Evolutionary conservation across 2,888 invertebrate genomes (phyloP).

Genomic region (Alentia gelatinosa): DNA sequence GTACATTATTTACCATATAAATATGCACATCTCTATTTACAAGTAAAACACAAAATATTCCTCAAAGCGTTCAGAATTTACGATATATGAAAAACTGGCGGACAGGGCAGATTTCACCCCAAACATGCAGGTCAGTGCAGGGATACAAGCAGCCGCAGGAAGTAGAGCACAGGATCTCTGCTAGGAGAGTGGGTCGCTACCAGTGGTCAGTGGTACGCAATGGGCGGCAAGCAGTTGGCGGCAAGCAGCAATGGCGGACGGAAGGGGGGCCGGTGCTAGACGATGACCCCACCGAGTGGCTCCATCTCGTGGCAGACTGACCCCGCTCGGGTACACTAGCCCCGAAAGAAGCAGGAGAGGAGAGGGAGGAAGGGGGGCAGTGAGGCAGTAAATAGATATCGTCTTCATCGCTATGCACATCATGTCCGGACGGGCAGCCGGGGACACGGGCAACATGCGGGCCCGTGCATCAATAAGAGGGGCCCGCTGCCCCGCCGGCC

Average conservation of each 20-base stretch:
- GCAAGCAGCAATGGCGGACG: not conserved
- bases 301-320: not conserved
- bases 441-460: not conserved
- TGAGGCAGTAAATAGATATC: slow-evolving; percentile 40
- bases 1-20: too few species aligned
- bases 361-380: not conserved
- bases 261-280: not conserved
- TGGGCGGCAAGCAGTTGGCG: not conserved
- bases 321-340: not conserved
- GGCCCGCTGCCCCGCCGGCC: not conserved
- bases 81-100: too few species aligned
- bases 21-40: too few species aligned
- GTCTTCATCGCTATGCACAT: slow-evolving; percentile 15
- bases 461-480: slow-evolving; percentile 20
- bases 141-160: too few species aligned
- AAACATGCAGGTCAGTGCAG: too few species aligned
- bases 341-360: not conserved
- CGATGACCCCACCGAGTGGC: too few species aligned
- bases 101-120: too few species aligned
- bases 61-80: too few species aligned
- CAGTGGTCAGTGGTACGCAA: not conserved
- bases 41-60: too few species aligned
- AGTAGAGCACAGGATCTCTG: too few species aligned
- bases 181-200: too few species aligned
- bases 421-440: not conserved